These are phyloP conservation scores for Trissoscelio sp. DNA, from an alignment of 2,888 invertebrate genomes.

Conservation along the genomic window DNA sequence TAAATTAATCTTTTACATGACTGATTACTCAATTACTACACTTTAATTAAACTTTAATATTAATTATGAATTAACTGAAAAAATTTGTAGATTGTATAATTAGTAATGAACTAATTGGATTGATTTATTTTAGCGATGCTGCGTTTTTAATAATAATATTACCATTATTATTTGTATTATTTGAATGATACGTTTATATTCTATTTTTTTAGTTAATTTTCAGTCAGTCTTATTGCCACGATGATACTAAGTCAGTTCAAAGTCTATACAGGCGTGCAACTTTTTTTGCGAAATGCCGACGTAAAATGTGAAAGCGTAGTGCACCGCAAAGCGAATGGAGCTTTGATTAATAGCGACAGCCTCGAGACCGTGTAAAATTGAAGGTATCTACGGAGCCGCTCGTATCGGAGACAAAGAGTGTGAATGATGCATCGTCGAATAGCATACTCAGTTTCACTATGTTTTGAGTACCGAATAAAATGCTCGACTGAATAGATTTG, in stretches of 20 bases:
- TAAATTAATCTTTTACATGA: no score
- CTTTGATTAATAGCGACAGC: slow-evolving; percentile 66
- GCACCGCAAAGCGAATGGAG: slow-evolving; percentile 63
- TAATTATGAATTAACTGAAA: no score
- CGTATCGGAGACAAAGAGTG: slow-evolving; percentile 58
- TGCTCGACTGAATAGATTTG: slow-evolving; percentile 34
- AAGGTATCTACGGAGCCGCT: slow-evolving; percentile 47
- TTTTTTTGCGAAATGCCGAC: slow-evolving; percentile 44
- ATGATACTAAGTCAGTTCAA: slow-evolving; percentile 44
- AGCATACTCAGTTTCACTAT: slow-evolving; percentile 34
- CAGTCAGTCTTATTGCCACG: slow-evolving; percentile 1
- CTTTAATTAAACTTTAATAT: neutral
- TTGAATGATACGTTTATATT: neutral
- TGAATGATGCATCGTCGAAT: slow-evolving; percentile 52
- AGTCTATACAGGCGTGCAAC: slow-evolving; percentile 32
- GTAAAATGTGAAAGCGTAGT: slow-evolving; percentile 63
- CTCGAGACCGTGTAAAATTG: slow-evolving; percentile 63
- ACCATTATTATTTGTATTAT: neutral
- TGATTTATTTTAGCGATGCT: no score
- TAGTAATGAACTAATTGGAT: no score
- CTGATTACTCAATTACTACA: neutral
- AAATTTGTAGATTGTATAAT: no score
- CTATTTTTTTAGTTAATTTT: slow-evolving; percentile 29
- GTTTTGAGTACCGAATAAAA: slow-evolving; percentile 38
- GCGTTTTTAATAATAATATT: no score